Evolutionary conservation across 2,888 invertebrate genomes (phyloP).

Genomic region (Caenorhabditis doughertyi): DNA sequence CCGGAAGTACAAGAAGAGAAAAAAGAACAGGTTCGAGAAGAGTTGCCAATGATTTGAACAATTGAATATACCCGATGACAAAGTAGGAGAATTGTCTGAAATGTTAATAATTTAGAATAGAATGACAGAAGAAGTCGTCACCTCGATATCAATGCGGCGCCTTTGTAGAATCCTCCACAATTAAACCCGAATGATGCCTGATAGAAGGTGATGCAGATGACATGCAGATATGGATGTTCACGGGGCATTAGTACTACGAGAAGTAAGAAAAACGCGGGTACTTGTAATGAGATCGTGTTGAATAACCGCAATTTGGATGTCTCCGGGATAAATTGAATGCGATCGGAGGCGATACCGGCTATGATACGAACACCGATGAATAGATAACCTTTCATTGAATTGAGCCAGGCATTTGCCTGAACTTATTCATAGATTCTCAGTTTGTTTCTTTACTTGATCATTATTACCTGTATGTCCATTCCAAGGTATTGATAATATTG

Average conservation of each 20-base stretch:
- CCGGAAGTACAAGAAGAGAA: conserved; percentile 55
- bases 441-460: not conserved
- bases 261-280: conserved; percentile 65
- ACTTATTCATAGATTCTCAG: not conserved
- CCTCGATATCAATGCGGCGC: conserved; percentile 70
- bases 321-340: conserved; percentile 51
- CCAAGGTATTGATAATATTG: conserved; percentile 67
- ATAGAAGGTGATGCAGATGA: conserved; percentile 65
- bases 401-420: conserved; percentile 66
- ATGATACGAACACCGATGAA: conserved; percentile 61
- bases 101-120: not conserved
- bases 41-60: conserved; percentile 70
- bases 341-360: conserved; percentile 64
- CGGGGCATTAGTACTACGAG: conserved; percentile 55
- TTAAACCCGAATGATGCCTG: conserved; percentile 70
- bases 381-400: conserved; percentile 62
- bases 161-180: conserved; percentile 70
- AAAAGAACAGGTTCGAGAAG: conserved; percentile 69
- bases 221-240: conserved; percentile 63
- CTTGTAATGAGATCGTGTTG: conserved; percentile 66
- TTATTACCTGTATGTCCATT: conserved; percentile 57
- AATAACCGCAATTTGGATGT: conserved; percentile 65
- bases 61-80: conserved; percentile 70
- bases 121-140: not conserved
- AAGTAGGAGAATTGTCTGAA: conserved; percentile 68